Conservation (phyloP, 2,797 vertebrate species). For the Pantherophis vulpinus region DNA sequence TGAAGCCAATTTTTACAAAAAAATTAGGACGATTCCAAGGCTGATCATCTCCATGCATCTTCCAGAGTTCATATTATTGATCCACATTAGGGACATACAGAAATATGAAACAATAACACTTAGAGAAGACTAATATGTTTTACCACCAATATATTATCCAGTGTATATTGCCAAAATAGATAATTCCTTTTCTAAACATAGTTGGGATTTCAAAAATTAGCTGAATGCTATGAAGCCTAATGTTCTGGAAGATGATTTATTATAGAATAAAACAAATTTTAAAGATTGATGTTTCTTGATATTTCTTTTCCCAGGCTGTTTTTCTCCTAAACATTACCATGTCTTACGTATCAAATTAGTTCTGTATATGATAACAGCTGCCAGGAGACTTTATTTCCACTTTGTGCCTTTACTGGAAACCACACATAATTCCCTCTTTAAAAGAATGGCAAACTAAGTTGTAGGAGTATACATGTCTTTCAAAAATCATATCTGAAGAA, state of each 20-base stretch:
- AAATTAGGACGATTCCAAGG: neutral
- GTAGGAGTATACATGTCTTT: neutral
- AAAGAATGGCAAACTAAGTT: neutral
- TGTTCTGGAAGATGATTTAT: neutral
- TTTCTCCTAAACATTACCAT: neutral
- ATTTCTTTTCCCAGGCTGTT: neutral
- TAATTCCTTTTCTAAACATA: neutral
- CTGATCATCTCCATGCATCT: neutral
- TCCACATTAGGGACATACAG: neutral
- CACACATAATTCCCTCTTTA: neutral
- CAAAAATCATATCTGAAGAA: neutral
- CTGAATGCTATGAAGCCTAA: neutral
- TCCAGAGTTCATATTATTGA: neutral
- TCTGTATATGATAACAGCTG: neutral
- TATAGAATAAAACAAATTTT: neutral
- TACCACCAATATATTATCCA: neutral
- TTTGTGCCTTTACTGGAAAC: neutral
- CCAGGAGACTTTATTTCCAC: neutral
- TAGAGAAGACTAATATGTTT: neutral
- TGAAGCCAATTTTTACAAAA: neutral
- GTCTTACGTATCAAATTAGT: neutral
- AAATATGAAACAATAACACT: neutral
- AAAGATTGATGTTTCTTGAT: neutral
- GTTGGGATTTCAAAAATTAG: neutral
- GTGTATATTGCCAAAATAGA: neutral